Conservation (phyloP, 2,888 invertebrate species). For the Coelinius sp. region DNA sequence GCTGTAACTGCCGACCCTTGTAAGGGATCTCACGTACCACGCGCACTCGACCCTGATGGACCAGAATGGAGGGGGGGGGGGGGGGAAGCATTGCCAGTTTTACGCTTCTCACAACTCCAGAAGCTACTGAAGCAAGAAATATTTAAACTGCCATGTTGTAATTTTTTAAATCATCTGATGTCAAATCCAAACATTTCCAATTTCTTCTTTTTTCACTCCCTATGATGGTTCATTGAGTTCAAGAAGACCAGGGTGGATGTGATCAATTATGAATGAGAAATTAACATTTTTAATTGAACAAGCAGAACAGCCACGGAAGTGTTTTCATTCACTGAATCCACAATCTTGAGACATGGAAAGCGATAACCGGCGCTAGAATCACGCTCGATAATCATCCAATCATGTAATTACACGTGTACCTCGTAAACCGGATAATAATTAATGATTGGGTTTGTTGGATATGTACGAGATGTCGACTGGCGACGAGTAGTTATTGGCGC, state of each 20-base stretch:
- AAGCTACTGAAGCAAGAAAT: constrained; percentile 21
- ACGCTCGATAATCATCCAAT: constrained; percentile 57
- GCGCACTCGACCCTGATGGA: constrained; percentile 42
- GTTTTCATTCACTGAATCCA: constrained; percentile 16
- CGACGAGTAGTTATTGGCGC: too few species aligned
- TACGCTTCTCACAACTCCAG: constrained; percentile 53
- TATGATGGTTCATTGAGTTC: not conserved
- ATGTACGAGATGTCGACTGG: not conserved
- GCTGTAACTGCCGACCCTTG: constrained; percentile 59
- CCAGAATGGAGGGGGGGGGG: constrained; percentile 46
- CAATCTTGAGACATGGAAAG: not conserved
- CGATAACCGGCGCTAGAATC: constrained; percentile 16
- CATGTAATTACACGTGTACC: constrained; percentile 55
- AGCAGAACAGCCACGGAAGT: constrained; percentile 12
- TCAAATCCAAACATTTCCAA: not conserved
- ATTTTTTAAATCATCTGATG: too few species aligned
- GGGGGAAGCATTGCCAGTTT: constrained; percentile 51
- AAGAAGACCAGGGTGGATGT: not conserved
- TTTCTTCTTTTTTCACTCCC: not conserved
- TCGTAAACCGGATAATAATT: constrained; percentile 56
- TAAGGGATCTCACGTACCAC: constrained; percentile 64
- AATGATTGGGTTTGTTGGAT: constrained; percentile 47
- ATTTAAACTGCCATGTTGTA: not conserved
- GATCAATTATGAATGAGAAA: not conserved
- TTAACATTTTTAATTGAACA: not conserved